Evolutionary conservation across 1,140 invertebrate genomes (phyloP).

Genomic region (Lordiphosa clarofinis): DNA sequence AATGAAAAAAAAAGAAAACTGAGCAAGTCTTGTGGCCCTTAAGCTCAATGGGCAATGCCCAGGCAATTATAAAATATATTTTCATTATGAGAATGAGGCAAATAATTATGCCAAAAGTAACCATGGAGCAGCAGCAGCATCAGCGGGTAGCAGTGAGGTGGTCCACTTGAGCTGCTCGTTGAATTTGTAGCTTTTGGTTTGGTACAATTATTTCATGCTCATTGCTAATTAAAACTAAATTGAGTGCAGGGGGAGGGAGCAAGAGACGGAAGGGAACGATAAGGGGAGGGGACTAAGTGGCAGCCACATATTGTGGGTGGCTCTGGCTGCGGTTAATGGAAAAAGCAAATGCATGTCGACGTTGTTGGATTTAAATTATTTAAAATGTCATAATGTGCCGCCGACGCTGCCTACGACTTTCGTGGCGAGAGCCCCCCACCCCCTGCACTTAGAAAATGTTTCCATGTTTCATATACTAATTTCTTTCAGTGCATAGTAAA

Average conservation of each 20-base stretch:
- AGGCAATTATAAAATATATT: slow-evolving; percentile 68
- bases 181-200: slow-evolving; percentile 62
- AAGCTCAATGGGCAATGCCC: slow-evolving; percentile 2
- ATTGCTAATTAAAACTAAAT: slow-evolving; percentile 78
- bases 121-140: neutral
- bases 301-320: slow-evolving; percentile 9
- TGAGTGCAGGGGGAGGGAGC: slow-evolving; percentile 42
- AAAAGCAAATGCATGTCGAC: slow-evolving; percentile 53
- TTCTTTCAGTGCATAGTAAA: slow-evolving; percentile 1
- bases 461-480: neutral
- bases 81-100: slow-evolving; percentile 48
- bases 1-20: slow-evolving; percentile 33
- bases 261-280: neutral
- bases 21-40: slow-evolving; percentile 28
- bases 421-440: no score
- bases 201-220: slow-evolving; percentile 70
- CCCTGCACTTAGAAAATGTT: neutral
- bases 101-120: slow-evolving; percentile 67
- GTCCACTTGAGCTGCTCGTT: slow-evolving; percentile 63
- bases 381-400: slow-evolving; percentile 46
- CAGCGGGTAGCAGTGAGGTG: slow-evolving; percentile 6
- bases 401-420: neutral
- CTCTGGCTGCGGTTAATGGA: slow-evolving; percentile 29
- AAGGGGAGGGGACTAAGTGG: neutral
- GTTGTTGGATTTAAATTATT: slow-evolving; percentile 53